Percentiles rank a stretch among this genome's conserved stretches.
phyloP scores from a whole-genome alignment of 2,797 vertebrate genomes.

The Dromococcyx pavoninus region DNA sequence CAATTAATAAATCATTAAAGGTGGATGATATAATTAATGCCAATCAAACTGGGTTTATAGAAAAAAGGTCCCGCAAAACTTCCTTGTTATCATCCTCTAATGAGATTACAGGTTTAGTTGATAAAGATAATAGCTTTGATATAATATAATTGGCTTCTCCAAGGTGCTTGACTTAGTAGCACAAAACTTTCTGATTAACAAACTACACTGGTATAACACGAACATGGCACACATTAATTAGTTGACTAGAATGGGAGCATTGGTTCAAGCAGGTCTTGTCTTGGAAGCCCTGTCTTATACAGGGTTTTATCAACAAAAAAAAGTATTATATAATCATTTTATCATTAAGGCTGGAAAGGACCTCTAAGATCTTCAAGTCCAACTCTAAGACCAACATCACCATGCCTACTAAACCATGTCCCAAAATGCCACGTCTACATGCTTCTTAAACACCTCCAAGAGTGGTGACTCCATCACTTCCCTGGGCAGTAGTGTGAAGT shows the following conservation, averaged over 20 bases:
- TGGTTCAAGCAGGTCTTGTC: background rate
- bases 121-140: conserved; percentile 64
- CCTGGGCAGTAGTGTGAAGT: background rate
- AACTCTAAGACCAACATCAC: too few relatives aligned
- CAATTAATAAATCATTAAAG: conserved; percentile 69
- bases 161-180: background rate
- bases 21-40: conserved; percentile 53
- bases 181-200: conserved; percentile 23
- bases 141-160: conserved; percentile 30
- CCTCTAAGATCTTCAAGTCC: too few relatives aligned
- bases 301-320: background rate
- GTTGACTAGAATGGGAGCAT: background rate
- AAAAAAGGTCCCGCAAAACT: conserved; percentile 27
- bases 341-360: too few relatives aligned
- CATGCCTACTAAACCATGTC: too few relatives aligned
- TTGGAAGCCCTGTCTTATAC: background rate
- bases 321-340: background rate
- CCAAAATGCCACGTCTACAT: too few relatives aligned
- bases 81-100: conserved; percentile 2
- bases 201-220: background rate
- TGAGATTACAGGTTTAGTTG: conserved; percentile 44
- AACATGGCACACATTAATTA: background rate
- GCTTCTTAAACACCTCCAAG: too few relatives aligned
- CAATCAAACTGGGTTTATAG: conserved; percentile 46
- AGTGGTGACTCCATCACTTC: too few relatives aligned